These are phyloP conservation scores for Oophaga sylvatica DNA, from an alignment of 2,797 vertebrate species.

Conservation along the genomic window DNA sequence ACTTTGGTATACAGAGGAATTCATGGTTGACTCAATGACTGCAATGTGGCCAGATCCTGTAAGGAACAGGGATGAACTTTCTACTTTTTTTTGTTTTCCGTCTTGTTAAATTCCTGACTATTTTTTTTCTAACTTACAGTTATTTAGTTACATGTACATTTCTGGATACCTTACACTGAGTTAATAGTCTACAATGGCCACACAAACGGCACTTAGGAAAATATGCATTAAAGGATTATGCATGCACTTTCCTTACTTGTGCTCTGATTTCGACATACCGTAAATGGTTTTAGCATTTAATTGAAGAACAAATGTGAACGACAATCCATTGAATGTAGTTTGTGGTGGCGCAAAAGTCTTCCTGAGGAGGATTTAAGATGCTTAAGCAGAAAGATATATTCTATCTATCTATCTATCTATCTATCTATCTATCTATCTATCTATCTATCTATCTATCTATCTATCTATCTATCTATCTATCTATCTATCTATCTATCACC, in stretches of 20 bases:
- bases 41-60: too few species aligned
- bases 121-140: constrained; percentile 12
- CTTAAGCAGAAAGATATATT: background rate
- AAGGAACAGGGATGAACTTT: background rate
- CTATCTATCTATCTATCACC: background rate
- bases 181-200: constrained; percentile 14
- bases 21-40: too few species aligned
- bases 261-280: constrained; percentile 10
- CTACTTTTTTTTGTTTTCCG: constrained; percentile 1
- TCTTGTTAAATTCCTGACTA: constrained; percentile 13
- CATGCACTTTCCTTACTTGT: background rate
- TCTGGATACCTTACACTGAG: constrained; percentile 12
- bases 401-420: background rate
- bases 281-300: constrained; percentile 46
- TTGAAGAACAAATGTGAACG: constrained; percentile 28
- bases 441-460: background rate
- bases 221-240: constrained; percentile 50
- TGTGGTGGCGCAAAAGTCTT: constrained; percentile 7
- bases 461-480: background rate
- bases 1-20: too few species aligned
- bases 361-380: constrained; percentile 41
- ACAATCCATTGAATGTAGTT: constrained; percentile 30
- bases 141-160: constrained; percentile 22
- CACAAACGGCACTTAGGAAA: constrained; percentile 49
- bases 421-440: constrained; percentile 7